phyloP scores from a whole-genome alignment of 2,888 invertebrate species.

The Nemoura dubitans region DNA sequence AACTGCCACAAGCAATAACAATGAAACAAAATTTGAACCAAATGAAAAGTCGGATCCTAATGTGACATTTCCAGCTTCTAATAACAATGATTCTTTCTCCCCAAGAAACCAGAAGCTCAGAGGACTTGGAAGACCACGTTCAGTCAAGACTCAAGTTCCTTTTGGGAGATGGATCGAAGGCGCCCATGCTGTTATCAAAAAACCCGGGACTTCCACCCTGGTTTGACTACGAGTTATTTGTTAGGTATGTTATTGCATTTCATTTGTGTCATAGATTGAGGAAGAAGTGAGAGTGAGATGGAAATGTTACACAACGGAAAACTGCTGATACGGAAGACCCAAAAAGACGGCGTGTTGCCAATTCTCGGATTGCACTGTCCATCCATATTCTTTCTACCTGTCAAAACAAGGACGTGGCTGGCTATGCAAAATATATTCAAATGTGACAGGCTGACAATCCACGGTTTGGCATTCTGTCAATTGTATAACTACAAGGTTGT shows the following conservation, averaged over 20 bases:
- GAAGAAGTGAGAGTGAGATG: no score
- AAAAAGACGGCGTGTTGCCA: no score
- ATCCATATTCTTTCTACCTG: no score
- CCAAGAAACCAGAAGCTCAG: constrained; percentile 40
- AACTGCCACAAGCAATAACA: background rate
- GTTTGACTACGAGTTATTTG: constrained; percentile 51
- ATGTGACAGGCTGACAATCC: no score
- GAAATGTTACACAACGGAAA: no score
- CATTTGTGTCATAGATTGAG: no score
- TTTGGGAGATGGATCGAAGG: constrained; percentile 61
- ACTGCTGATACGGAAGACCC: no score
- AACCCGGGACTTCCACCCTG: constrained; percentile 57
- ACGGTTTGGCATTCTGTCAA: no score
- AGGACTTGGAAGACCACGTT: background rate
- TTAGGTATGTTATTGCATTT: constrained; percentile 47
- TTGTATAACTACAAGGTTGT: no score
- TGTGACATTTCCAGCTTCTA: background rate
- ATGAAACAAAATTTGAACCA: background rate
- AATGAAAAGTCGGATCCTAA: background rate
- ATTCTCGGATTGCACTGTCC: no score
- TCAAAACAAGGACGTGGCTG: no score
- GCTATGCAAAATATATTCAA: no score
- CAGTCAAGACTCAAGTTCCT: constrained; percentile 60
- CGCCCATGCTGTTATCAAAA: constrained; percentile 61
- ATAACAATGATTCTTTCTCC: background rate